Evolutionary conservation across 1,140 invertebrate species (phyloP), one percentile per base, ranked within the genome.

Genomic region (Drosophila elegans): DNA sequence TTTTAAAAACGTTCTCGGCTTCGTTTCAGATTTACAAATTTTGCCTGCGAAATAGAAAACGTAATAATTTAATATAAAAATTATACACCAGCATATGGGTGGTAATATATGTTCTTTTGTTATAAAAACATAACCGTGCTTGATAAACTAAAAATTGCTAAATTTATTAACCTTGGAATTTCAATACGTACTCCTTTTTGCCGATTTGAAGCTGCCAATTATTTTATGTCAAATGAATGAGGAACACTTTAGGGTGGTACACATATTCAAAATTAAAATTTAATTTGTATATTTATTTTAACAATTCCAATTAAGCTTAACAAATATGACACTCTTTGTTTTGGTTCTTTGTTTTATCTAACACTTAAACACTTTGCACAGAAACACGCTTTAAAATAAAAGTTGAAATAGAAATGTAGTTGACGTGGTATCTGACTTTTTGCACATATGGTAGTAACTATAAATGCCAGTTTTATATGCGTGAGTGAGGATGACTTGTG

Each of bases 41-140:
- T 89, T 89, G 84, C 84, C 84, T 89, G 84, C 46, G 85, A 62
- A 81, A 57, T 72, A 89, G 59, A 84, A 74, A 68, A 69, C 9
- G 57, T 55, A 68, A 60, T 49, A 42, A 34, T 60, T 89, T 90
- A 74, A 63, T 68, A 73, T 38, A 2, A 36, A 36, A 45, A 21
- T 0, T 4, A 7, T 9, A 53, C 5, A 16, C 4, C 2, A 12
- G 11, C 2, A 11, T n/a, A 9, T 29, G 7, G 0, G 13, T 11
- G 9, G n/a, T 16, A 62, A 62, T 64, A 42, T 45, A 38, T 21
- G 16, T 4, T 60, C 32, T 38, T 52, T 66, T 56, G 46, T 63
- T 63, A 55, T 13, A 55, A 42, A 64, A 64, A 48, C 10, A 44
- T 27, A 57, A 84, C 49, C 64, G 80, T 78, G 61, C 80, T 36